Conservation (phyloP, 2,113 vertebrate genomes). For the Dicentrarchus labrax region DNA sequence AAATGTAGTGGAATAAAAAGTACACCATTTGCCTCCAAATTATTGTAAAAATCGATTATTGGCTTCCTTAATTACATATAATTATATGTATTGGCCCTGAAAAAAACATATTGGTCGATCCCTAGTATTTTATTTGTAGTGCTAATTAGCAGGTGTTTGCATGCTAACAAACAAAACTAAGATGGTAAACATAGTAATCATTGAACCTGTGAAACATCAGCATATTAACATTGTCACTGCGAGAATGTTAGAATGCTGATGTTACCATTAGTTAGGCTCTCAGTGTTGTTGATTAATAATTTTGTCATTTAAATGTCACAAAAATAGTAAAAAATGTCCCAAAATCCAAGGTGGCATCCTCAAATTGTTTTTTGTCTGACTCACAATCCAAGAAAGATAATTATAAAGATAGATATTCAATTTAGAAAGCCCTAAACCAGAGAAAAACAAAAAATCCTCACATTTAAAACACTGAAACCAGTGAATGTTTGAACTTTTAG, state of each 20-base stretch:
- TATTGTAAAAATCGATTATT: too few species aligned
- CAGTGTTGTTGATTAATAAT: background rate
- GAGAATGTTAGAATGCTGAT: background rate
- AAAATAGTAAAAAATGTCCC: background rate
- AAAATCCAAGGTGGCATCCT: background rate
- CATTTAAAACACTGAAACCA: slow-evolving; percentile 6
- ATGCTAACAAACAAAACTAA: background rate
- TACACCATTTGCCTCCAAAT: too few species aligned
- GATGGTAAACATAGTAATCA: background rate
- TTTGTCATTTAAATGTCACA: background rate
- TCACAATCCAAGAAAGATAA: background rate
- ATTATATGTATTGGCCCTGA: too few species aligned
- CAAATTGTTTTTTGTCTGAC: background rate
- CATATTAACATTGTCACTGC: background rate
- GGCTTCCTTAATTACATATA: too few species aligned
- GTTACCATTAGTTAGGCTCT: background rate
- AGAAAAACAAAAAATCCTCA: background rate
- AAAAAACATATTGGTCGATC: too few species aligned
- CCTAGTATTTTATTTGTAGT: too few species aligned
- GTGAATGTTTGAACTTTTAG: background rate
- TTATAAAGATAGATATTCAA: background rate
- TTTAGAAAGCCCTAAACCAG: background rate
- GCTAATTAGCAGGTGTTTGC: background rate
- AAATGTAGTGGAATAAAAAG: too few species aligned
- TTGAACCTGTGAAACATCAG: background rate